phyloP scores from a whole-genome alignment of 2,888 invertebrate species.

The Drosophila ustulata region DNA sequence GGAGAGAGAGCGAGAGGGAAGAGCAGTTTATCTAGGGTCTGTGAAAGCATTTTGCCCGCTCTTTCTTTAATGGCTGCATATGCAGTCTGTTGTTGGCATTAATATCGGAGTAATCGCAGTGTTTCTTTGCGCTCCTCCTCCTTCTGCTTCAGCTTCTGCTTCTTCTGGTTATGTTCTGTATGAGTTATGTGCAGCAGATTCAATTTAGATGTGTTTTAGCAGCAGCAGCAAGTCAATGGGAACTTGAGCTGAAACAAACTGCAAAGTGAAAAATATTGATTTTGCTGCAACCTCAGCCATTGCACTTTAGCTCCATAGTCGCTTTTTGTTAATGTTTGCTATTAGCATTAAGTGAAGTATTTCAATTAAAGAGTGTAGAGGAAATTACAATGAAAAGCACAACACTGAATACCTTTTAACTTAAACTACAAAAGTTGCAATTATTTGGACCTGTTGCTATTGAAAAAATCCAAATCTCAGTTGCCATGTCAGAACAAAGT shows the following conservation, averaged over 20 bases:
- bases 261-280: constrained; percentile 17
- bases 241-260: background rate
- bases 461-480: no score
- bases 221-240: constrained; percentile 1
- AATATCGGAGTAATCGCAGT: constrained; percentile 20
- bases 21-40: constrained; percentile 35
- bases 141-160: background rate
- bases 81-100: constrained; percentile 40
- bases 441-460: no score
- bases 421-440: no score
- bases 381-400: no score
- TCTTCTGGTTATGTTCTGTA: constrained; percentile 10
- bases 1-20: background rate
- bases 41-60: constrained; percentile 21
- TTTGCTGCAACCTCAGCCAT: background rate
- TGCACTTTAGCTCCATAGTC: background rate
- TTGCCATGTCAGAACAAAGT: no score
- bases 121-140: constrained; percentile 4
- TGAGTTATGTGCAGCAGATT: constrained; percentile 41
- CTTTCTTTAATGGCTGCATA: constrained; percentile 44
- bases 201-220: constrained; percentile 31
- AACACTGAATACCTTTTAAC: no score
- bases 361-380: no score
- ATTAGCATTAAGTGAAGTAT: background rate
- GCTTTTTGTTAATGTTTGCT: constrained; percentile 2